Conservation (phyloP, 2,888 invertebrate species). For the Tetramorium bicarinatum region DNA sequence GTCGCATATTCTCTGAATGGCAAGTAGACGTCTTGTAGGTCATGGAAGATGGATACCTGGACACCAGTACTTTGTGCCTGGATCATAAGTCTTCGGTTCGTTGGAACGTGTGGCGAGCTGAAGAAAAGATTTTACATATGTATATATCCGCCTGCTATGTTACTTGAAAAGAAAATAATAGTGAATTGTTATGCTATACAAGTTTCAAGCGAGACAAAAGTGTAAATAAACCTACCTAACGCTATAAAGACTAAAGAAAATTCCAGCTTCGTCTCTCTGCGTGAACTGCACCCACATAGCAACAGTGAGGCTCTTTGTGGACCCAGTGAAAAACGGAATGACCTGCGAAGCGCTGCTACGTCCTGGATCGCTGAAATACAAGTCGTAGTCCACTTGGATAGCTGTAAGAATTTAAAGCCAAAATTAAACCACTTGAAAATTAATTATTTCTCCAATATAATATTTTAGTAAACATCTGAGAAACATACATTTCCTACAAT, state of each 20-base stretch:
- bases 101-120: conserved; percentile 93
- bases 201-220: not conserved
- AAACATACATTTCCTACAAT: conserved; percentile 96
- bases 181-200: not conserved
- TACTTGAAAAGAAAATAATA: not conserved
- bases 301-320: conserved; percentile 93
- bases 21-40: conserved; percentile 95
- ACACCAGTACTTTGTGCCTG: conserved; percentile 98
- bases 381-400: conserved; percentile 99
- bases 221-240: conserved; percentile 89
- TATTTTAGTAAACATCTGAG: not conserved
- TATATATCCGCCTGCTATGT: not conserved
- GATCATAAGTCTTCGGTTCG: conserved; percentile 92
- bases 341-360: conserved; percentile 97
- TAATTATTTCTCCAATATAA: not conserved
- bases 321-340: conserved; percentile 95
- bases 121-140: conserved; percentile 72
- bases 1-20: conserved; percentile 97
- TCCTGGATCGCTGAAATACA: conserved; percentile 96
- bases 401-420: conserved; percentile 87
- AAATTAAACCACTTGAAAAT: not conserved
- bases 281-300: conserved; percentile 99
- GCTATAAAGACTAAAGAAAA: conserved; percentile 97
- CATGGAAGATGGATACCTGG: conserved; percentile 95
- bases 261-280: conserved; percentile 96